Base-by-base conservation (phyloP, 2,113 vertebrate species). In the Mobula birostris region DNA sequence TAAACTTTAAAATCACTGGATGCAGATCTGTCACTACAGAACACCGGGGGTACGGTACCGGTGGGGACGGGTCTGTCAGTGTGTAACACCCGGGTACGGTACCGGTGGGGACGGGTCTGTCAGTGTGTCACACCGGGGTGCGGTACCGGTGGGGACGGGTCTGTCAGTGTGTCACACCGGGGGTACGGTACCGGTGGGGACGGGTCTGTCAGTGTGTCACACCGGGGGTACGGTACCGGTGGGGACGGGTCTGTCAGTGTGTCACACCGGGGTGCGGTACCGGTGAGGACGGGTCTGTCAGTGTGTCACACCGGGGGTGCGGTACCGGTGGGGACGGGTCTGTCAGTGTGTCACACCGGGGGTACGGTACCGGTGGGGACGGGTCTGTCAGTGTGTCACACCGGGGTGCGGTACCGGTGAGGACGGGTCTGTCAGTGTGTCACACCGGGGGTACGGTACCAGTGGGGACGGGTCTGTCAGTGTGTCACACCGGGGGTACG, bases 141-240 rank as follows among this genome's bases (percentile, higher is more conserved):
- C 32, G 70, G 29, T 77, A 94, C 92, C 24, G 19, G 80, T 83
- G 48, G 80, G 82, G 48, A 85, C 82, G 9, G 82, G 82, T 85
- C 48, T 85, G 48, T 58, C 82, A 12, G 7, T 48, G 48, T 4
- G 48, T 48, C 1, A 48, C 48, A 48, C 48, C 48, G 3, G 48
- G 48, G 1, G 48, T 48, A 48, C 21, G 76, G 32, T 58, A 94
- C 93, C 29, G 56, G 83, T 87, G 56, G 56, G 85, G 56, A 88
- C 85, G 7, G 85, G 85, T 87, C n/a, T n/a, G 76, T 11, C 27
- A 7, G 29, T 32, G 76, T n/a, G 2, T 78, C 56, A 83, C 80
- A 56, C 79, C 36, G 32, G 15, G 15, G 36, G 79, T n/a, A 40
- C 24, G 76, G 32, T 79, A 94, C 93, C 29, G 58, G 83, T 61